A percentile compares a stretch with the other conserved stretches of the same genome.
These are phyloP conservation scores for Mizuhopecten yessoensis DNA, from an alignment of 1,140 invertebrate genomes.

Conservation along the genomic window DNA sequence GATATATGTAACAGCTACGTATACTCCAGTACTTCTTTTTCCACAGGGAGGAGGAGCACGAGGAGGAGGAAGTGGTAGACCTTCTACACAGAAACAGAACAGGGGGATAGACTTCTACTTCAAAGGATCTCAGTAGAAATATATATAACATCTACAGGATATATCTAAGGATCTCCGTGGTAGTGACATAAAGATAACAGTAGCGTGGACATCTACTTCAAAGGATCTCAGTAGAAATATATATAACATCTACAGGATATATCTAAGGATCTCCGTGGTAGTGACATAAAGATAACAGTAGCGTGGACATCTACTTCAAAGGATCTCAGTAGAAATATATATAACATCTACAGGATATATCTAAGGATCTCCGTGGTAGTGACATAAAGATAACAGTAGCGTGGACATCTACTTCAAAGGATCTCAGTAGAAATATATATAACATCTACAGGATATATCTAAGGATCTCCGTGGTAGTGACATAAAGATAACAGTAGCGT, in stretches of 20 bases:
- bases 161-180: not conserved
- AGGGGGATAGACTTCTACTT: constrained; percentile 64
- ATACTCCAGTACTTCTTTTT: too few relatives aligned
- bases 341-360: not conserved
- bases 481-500: not conserved
- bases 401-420: constrained; percentile 63
- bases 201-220: constrained; percentile 62
- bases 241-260: not conserved
- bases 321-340: not conserved
- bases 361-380: not conserved
- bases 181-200: constrained; percentile 45
- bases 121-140: constrained; percentile 43
- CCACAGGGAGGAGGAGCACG: constrained; percentile 42
- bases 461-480: not conserved
- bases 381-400: constrained; percentile 51
- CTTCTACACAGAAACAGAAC: constrained; percentile 44
- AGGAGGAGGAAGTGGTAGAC: not conserved
- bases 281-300: constrained; percentile 49
- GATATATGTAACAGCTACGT: too few relatives aligned
- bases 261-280: not conserved
- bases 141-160: not conserved
- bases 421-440: not conserved
- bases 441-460: not conserved
- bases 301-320: constrained; percentile 63
- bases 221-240: constrained; percentile 36